Evolutionary conservation across 37 sponge, comb jelly and placozoan genomes (phyloP).

Genomic region (Trichoplax adhaerens): DNA sequence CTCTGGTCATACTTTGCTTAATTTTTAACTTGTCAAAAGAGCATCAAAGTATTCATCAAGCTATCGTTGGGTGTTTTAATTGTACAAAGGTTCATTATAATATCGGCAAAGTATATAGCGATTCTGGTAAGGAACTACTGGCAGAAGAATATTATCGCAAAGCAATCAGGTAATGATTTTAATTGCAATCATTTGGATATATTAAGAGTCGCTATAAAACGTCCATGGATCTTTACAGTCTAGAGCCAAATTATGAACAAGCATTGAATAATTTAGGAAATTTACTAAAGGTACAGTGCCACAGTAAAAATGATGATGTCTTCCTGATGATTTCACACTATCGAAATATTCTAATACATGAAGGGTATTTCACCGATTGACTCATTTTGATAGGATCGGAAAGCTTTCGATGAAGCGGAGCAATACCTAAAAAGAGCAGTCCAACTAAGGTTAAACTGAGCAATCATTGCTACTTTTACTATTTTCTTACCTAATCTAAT

Average conservation of each 20-base stretch:
- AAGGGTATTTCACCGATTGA: no score
- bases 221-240: constrained; percentile 1
- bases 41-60: no score
- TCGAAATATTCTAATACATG: no score
- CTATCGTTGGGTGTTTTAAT: background rate
- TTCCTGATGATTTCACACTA: no score
- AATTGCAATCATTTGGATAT: background rate
- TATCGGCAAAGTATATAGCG: constrained; percentile 39
- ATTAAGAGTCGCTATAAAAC: no score
- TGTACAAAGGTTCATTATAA: constrained; percentile 48
- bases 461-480: no score
- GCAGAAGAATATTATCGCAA: constrained; percentile 38
- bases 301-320: no score
- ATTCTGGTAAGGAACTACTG: constrained; percentile 10
- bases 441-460: no score
- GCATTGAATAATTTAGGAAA: constrained; percentile 69
- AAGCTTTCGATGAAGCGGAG: constrained; percentile 22
- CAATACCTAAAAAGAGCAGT: constrained; percentile 26
- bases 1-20: no score
- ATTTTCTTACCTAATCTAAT: no score
- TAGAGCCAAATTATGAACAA: constrained; percentile 57
- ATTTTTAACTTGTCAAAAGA: no score
- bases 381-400: no score
- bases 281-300: constrained; percentile 30
- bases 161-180: constrained; percentile 34